Conservation (phyloP, 2,888 invertebrate species). For the Clitarchus hookeri region DNA sequence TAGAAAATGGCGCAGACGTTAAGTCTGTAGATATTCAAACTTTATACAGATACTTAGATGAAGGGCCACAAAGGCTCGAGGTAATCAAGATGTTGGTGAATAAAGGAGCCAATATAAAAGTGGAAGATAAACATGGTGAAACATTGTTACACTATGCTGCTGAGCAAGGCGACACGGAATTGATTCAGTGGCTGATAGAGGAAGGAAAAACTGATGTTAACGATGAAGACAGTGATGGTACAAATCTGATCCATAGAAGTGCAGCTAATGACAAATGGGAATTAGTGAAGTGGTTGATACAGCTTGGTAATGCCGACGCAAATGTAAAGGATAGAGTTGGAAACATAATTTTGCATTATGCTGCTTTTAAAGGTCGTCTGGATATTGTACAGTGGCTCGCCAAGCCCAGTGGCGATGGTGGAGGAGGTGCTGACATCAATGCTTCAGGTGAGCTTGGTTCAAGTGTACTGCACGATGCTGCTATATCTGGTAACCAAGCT, state of each 20-base stretch:
- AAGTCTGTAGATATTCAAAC: neutral
- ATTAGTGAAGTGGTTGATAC: conserved; percentile 1
- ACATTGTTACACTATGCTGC: neutral
- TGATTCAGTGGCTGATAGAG: neutral
- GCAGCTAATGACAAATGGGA: neutral
- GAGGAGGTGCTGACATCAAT: neutral
- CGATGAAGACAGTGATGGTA: neutral
- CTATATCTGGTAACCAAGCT: neutral
- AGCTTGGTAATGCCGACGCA: neutral
- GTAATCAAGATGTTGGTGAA: neutral
- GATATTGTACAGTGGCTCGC: neutral
- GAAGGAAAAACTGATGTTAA: neutral
- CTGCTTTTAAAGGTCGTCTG: conserved; percentile 1
- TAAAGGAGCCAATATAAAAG: neutral
- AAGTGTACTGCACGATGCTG: neutral
- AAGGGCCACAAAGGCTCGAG: neutral
- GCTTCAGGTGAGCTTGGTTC: neutral
- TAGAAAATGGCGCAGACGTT: neutral
- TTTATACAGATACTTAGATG: neutral
- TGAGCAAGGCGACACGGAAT: neutral
- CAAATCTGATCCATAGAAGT: neutral
- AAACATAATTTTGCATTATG: neutral
- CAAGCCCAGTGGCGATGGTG: neutral
- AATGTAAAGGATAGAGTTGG: neutral
- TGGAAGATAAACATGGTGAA: conserved; percentile 1